Base-by-base conservation (phyloP, 1,140 invertebrate species). In the Phymastichus coffea region DNA sequence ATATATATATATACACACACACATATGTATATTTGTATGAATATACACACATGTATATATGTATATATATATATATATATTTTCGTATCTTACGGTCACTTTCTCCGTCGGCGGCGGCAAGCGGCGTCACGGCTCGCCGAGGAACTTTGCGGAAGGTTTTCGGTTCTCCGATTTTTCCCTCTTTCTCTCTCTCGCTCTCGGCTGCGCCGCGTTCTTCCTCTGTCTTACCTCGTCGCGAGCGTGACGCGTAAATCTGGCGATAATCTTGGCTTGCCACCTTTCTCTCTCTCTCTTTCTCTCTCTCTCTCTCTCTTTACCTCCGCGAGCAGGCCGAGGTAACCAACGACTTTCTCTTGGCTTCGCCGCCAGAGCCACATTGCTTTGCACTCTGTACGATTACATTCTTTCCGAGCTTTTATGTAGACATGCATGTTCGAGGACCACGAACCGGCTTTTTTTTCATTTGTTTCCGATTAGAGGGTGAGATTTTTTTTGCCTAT, bases 101-200 rank as follows among this genome's bases (percentile, higher is more conserved):
- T 66, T 69, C 64, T 66, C 64, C 64, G 66, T 60, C 58, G 57
- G n/a, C n/a, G n/a, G n/a, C n/a, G n/a, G n/a, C n/a, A n/a, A n/a
- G n/a, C 59, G 57, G 43, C 60, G 68, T 66, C 63, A 65, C 58
- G 66, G 57, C 56, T 66, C 61, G 57, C 10, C 63, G 65, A 70
- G 68, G 55, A 70, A 68, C 64, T 68, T 64, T 30, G 43, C 49
- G 33, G 47, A 49, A 49, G 46, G 46, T 47, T 57, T 57, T 56
- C 43, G 38, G 41, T 37, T 20, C 12, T 26, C 37, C 3, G 8
- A 1, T 26, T 56, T 51, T 44, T 51, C 15, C 20, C 22, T 30
- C 35, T 17, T n/a, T 14, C 22, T 17, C 30, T 17, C 33, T 38
- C 30, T 14, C 28, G 1, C 19, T 30, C 8, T 1, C 7, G 8